Conservation (phyloP, 2,797 vertebrate species). For the Cygnus olor region DNA sequence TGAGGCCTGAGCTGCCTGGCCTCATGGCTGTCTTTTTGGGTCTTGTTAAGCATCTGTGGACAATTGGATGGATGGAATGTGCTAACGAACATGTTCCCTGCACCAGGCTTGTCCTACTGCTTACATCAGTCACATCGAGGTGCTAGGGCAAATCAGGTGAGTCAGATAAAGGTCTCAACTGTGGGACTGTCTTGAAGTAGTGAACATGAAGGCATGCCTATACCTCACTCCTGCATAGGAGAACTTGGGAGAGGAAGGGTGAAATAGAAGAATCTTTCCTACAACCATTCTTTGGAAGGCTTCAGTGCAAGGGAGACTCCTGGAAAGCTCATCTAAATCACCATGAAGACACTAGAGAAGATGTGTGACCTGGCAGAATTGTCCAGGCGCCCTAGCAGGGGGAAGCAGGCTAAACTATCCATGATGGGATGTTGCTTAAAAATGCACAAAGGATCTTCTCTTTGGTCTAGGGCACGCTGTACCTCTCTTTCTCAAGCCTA, state of each 20-base stretch:
- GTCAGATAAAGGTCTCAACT: neutral
- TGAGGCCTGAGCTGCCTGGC: neutral
- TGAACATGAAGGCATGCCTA: neutral
- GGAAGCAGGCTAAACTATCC: neutral
- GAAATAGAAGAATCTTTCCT: neutral
- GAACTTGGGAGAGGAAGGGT: neutral
- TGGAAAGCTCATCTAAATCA: neutral
- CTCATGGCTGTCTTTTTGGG: neutral
- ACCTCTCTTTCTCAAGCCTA: neutral
- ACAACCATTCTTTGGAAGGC: neutral
- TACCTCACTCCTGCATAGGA: neutral
- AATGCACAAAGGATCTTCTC: rapidly evolving
- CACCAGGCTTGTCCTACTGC: neutral
- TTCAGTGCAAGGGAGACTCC: neutral
- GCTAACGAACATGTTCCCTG: neutral
- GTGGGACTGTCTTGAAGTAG: neutral
- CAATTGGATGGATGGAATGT: neutral
- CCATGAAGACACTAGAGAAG: neutral
- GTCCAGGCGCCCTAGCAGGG: neutral
- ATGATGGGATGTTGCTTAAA: neutral
- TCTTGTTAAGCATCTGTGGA: neutral
- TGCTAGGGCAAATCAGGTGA: neutral
- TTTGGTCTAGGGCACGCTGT: neutral
- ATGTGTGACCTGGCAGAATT: neutral
- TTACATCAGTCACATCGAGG: neutral